Base-by-base conservation (phyloP, 2,113 vertebrate species). In the Polyodon spathula region DNA sequence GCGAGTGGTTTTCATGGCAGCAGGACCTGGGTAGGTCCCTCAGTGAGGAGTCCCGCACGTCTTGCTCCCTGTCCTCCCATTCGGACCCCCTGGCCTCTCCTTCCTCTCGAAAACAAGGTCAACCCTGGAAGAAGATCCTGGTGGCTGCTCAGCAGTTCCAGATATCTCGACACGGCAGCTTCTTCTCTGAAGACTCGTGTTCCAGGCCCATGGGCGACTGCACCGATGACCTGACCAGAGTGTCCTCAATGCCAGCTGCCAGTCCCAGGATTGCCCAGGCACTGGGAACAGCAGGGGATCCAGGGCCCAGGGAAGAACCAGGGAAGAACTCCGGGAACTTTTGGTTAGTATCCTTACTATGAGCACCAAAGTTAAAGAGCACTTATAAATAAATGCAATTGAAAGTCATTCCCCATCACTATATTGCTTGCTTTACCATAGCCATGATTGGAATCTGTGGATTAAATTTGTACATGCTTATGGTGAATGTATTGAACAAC, bases 121-220 rank as follows among this genome's bases (percentile, higher is more conserved):
- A 66, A 0, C 61, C 73, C 0, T 75, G 69, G 0, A 74, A 72
- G 12, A 69, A 72, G 51, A 76, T 37, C 58, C 71, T 65, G 16
- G 78, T 78, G 41, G 42, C 86, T 6, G 55, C 71, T 9, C 83
- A 82, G 61, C 79, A 78, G 60, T 82, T 73, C 54, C 78, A 73
- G 56, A 44, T 72, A 54, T 81, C 85, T 67, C 76, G 68, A 43
- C 77, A 80, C 2, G 75, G 79, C 65, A 88, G 79, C 57, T 79
- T 85, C 62, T 80, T 71, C 44, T 87, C 87, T 0, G 81, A 85
- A 58, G 82, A 86, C 17, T 78, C 80, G 0, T 85, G 73, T 68
- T 83, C 54, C 2, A 43, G 60, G 46, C 54, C 68, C 42, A 58
- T 44, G 17, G 16, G 43, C 17, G 53, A 58, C 41, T 4, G 6